Evolutionary conservation across 1,140 invertebrate genomes (phyloP).

Genomic region (Chlorops oryzae): DNA sequence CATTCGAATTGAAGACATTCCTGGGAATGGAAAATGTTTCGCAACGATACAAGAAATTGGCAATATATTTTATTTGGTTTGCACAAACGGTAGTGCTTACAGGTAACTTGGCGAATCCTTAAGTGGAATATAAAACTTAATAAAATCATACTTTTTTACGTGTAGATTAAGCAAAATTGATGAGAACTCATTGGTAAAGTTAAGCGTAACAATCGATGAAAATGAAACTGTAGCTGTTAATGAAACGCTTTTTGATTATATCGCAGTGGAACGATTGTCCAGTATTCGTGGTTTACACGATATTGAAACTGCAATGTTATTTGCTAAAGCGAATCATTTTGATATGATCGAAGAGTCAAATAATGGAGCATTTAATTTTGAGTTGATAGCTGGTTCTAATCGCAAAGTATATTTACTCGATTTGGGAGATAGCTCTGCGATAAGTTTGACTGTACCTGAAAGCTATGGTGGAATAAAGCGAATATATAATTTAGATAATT

Average conservation of each 20-base stretch:
- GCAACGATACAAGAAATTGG: slow-evolving; percentile 29
- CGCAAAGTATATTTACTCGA: slow-evolving; percentile 9
- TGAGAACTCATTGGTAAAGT: slow-evolving; percentile 22
- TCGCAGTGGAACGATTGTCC: slow-evolving; percentile 23
- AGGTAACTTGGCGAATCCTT: slow-evolving; percentile 15
- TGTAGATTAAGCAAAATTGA: slow-evolving; percentile 34
- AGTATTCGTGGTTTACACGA: slow-evolving; percentile 16
- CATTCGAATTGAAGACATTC: slow-evolving; percentile 32
- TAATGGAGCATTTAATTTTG: slow-evolving; percentile 21
- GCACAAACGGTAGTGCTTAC: slow-evolving; percentile 40
- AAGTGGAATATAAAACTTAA: not conserved
- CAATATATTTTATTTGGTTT: slow-evolving; percentile 30
- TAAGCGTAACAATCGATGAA: slow-evolving; percentile 21
- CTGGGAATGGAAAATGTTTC: slow-evolving; percentile 25
- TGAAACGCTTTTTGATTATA: slow-evolving; percentile 28
- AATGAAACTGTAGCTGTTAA: slow-evolving; percentile 26
- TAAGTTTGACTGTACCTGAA: slow-evolving; percentile 21
- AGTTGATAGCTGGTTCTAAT: slow-evolving; percentile 23
- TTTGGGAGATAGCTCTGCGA: slow-evolving; percentile 16
- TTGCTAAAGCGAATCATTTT: slow-evolving; percentile 15
- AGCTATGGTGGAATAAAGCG: slow-evolving; percentile 27
- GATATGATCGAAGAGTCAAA: not conserved
- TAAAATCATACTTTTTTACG: not conserved
- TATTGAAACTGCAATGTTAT: slow-evolving; percentile 20
- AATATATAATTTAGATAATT: slow-evolving; percentile 35